Evolutionary conservation across 2,888 invertebrate genomes (phyloP).

Genomic region (Mechanitis messenoides): DNA sequence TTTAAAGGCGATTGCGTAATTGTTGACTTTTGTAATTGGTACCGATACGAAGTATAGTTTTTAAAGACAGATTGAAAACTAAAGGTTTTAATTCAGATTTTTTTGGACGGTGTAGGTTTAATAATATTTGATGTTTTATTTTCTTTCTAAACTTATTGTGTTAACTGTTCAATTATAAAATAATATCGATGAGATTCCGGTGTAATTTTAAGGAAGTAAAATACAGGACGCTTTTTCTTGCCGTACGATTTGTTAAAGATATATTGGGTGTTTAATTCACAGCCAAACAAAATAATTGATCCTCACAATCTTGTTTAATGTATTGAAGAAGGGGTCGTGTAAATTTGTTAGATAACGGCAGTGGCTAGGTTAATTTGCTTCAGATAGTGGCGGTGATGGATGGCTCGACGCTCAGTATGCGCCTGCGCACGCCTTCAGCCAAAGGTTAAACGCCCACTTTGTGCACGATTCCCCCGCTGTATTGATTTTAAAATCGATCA

Average conservation of each 20-base stretch:
- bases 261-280: slow-evolving; percentile 44
- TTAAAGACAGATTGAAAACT: background rate
- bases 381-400: slow-evolving; percentile 66
- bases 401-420: slow-evolving; percentile 61
- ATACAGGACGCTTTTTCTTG: slow-evolving; percentile 54
- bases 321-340: slow-evolving; percentile 21
- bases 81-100: background rate
- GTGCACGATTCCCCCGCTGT: slow-evolving; percentile 64
- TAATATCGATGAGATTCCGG: slow-evolving; percentile 45
- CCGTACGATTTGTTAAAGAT: slow-evolving; percentile 65
- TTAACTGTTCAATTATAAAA: slow-evolving; percentile 12
- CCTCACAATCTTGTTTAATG: slow-evolving; percentile 25
- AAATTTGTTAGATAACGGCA: slow-evolving; percentile 41
- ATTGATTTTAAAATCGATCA: slow-evolving; percentile 70
- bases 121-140: no score
- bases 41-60: slow-evolving; percentile 33
- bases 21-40: slow-evolving; percentile 51
- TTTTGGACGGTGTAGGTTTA: background rate
- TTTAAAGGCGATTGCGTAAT: slow-evolving; percentile 41
- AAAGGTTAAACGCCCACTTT: slow-evolving; percentile 73
- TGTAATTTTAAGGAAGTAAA: slow-evolving; percentile 55
- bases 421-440: slow-evolving; percentile 59
- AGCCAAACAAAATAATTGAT: slow-evolving; percentile 36
- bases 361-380: slow-evolving; percentile 66
- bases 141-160: background rate